Conservation (phyloP, 2,797 vertebrate species). For the Harpagifer antarcticus region DNA sequence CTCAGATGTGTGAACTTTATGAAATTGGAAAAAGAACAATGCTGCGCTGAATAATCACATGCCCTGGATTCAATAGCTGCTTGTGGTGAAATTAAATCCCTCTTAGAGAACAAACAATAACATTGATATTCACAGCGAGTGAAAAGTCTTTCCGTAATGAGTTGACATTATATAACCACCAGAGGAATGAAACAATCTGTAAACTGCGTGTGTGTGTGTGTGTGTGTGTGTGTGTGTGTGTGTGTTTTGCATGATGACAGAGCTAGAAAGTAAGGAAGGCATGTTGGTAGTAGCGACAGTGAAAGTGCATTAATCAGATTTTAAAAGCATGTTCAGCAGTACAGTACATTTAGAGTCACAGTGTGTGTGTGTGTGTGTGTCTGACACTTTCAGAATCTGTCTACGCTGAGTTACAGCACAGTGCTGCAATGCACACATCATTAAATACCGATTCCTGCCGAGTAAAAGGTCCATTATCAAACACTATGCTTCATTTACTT, state of each 20-base stretch:
- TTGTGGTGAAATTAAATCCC: slow-evolving; percentile 19
- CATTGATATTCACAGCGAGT: slow-evolving; percentile 20
- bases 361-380: no score
- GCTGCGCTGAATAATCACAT: not conserved
- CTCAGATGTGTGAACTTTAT: not conserved
- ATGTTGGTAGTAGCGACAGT: no score
- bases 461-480: not conserved
- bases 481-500: slow-evolving; percentile 2
- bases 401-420: slow-evolving; percentile 20
- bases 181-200: slow-evolving; percentile 29
- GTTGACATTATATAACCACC: slow-evolving; percentile 44
- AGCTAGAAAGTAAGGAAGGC: no score
- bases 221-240: not conserved
- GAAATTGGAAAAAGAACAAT: not conserved
- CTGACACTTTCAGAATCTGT: slow-evolving; percentile 19
- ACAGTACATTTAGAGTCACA: no score
- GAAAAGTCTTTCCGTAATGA: slow-evolving; percentile 43
- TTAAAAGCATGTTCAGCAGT: no score
- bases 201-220: not conserved
- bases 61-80: not conserved
- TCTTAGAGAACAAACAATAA: slow-evolving; percentile 8
- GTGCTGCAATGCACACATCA: slow-evolving; percentile 19
- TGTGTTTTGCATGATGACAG: no score
- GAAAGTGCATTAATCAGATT: no score
- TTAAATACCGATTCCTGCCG: not conserved